Percentiles rank a stretch among this genome's conserved stretches.
Evolutionary conservation across 2,113 vertebrate species (phyloP).

Genomic region (Mormyrus iriodes): DNA sequence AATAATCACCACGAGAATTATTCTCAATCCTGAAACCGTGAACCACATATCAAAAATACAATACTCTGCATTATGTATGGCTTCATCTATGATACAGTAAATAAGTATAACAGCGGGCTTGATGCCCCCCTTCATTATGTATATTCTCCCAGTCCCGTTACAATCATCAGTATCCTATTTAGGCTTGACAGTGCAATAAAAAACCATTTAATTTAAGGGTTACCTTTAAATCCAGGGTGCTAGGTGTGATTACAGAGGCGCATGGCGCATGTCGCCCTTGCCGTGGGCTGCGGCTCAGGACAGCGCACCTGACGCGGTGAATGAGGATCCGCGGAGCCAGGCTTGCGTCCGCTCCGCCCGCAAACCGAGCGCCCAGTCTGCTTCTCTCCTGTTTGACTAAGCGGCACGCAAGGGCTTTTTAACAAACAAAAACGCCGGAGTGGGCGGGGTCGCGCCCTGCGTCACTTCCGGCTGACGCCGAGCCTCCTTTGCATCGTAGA

Average conservation of each 20-base stretch:
- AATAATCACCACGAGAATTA: not conserved
- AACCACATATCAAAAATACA: not conserved
- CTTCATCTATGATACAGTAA: not conserved
- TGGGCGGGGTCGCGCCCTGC: not conserved
- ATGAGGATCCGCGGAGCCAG: constrained; percentile 16
- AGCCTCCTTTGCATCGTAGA: not conserved
- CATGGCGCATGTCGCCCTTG: not conserved
- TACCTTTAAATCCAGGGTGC: constrained; percentile 21
- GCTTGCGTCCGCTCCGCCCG: constrained; percentile 5
- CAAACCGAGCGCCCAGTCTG: not conserved
- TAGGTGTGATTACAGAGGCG: constrained; percentile 14
- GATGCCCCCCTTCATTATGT: not conserved
- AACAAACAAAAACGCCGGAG: not conserved
- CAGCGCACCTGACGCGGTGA: not conserved
- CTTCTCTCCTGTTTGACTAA: not conserved
- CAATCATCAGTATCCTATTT: not conserved
- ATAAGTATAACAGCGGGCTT: not conserved
- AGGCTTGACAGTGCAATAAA: constrained; percentile 10
- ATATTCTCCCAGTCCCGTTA: not conserved
- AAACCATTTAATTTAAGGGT: constrained; percentile 1
- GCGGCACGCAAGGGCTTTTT: not conserved
- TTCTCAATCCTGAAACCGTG: not conserved
- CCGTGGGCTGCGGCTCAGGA: not conserved
- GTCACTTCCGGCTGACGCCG: constrained; percentile 18
- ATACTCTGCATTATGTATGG: not conserved